Evolutionary conservation across 1,140 invertebrate species (phyloP).

Genomic region (Stenopsyche tienmushanensis): DNA sequence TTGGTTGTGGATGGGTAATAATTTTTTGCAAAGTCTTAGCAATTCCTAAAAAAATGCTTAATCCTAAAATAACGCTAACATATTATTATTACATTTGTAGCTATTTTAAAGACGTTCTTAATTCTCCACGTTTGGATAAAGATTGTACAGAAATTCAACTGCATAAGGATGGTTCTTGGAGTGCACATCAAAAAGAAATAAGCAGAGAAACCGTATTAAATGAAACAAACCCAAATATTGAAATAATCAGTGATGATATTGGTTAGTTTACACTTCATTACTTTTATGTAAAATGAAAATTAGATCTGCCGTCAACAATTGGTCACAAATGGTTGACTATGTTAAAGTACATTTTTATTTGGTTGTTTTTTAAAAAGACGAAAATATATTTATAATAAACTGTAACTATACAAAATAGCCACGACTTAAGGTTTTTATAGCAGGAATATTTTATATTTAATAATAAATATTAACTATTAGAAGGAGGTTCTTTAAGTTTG

Average conservation of each 20-base stretch:
- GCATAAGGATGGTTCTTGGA: conserved; percentile 82
- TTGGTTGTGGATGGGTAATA: conserved; percentile 79
- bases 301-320: background rate
- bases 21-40: background rate
- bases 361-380: no score
- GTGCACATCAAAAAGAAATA: conserved; percentile 56
- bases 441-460: no score
- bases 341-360: no score
- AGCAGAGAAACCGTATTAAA: conserved; percentile 26
- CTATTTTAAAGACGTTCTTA: conserved; percentile 74
- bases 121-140: conserved; percentile 58
- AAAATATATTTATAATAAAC: no score
- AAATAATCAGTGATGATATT: conserved; percentile 36
- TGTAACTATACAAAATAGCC: no score
- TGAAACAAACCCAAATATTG: conserved; percentile 28
- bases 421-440: no score
- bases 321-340: no score
- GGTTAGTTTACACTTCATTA: no score
- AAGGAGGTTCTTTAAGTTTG: no score
- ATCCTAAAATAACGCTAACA: background rate
- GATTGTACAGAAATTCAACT: conserved; percentile 78
- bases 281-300: no score
- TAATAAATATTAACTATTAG: no score
- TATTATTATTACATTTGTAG: conserved; percentile 47
- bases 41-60: background rate